These are phyloP conservation scores for Salvelinus namaycush DNA, from an alignment of 2,113 vertebrate species.

Conservation along the genomic window DNA sequence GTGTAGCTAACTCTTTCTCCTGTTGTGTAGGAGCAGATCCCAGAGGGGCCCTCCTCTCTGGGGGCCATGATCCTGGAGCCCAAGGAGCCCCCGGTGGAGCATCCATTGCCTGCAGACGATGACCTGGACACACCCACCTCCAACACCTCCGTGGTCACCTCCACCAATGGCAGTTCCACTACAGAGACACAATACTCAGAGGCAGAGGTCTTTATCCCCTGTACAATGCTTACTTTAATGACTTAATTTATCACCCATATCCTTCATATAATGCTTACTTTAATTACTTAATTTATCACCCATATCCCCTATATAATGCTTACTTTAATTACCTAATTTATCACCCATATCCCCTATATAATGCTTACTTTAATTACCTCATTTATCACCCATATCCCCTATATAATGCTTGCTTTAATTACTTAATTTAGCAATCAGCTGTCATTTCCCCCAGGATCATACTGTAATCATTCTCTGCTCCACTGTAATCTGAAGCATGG, in stretches of 20 bases:
- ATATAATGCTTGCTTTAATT: not conserved
- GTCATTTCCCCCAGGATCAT: no score
- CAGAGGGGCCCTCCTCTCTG: constrained; percentile 84
- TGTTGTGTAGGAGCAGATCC: constrained; percentile 83
- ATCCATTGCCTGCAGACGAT: constrained; percentile 69
- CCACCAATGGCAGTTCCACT: constrained; percentile 85
- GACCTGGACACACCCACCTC: constrained; percentile 94
- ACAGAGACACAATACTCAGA: constrained; percentile 78
- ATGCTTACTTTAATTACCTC: no score
- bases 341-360: no score
- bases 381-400: no score
- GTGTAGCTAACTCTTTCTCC: constrained; percentile 5
- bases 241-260: no score
- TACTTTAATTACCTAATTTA: no score
- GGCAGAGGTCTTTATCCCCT: constrained; percentile 32
- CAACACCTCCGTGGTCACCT: constrained; percentile 86
- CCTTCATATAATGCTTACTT: no score
- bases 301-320: no score
- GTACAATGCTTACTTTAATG: no score
- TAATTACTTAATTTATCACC: no score
- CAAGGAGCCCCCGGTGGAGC: constrained; percentile 81
- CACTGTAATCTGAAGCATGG: constrained; percentile 67
- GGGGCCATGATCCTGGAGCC: constrained; percentile 82
- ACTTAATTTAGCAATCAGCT: not conserved
- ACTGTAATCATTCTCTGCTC: not conserved